Conservation (phyloP, 2,888 invertebrate genomes). For the Yponomeuta malinellus region DNA sequence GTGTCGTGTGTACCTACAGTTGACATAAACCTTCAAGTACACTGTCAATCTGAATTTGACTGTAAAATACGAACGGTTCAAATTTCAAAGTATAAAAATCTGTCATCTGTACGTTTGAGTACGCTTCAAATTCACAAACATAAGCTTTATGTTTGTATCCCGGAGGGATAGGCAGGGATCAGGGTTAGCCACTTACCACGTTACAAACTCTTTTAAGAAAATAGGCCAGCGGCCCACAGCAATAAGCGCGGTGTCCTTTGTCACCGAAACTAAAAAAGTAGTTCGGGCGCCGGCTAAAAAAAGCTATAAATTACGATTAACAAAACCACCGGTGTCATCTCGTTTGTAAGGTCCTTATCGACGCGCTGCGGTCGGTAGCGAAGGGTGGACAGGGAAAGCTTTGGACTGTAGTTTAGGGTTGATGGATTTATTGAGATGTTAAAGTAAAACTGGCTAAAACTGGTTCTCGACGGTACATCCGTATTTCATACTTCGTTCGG, state of each 20-base stretch:
- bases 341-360: slow-evolving; percentile 55
- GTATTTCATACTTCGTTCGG: too few relatives aligned
- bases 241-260: slow-evolving; percentile 26
- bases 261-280: slow-evolving; percentile 31
- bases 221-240: not conserved
- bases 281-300: slow-evolving; percentile 37
- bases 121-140: too few relatives aligned
- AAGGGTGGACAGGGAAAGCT: slow-evolving; percentile 35
- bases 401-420: slow-evolving; percentile 33
- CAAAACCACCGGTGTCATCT: slow-evolving; percentile 70
- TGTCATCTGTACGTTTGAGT: too few relatives aligned
- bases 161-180: too few relatives aligned
- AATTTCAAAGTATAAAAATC: too few relatives aligned
- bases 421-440: too few relatives aligned
- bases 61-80: too few relatives aligned
- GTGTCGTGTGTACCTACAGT: too few relatives aligned
- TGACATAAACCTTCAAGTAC: too few relatives aligned
- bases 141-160: not conserved
- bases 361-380: slow-evolving; percentile 43
- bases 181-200: not conserved
- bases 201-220: not conserved
- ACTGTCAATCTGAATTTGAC: too few relatives aligned
- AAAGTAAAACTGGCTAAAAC: too few relatives aligned
- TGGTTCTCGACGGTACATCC: too few relatives aligned
- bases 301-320: slow-evolving; percentile 70